Conservation (phyloP, 2,888 invertebrate genomes). For the Melieria picta region DNA sequence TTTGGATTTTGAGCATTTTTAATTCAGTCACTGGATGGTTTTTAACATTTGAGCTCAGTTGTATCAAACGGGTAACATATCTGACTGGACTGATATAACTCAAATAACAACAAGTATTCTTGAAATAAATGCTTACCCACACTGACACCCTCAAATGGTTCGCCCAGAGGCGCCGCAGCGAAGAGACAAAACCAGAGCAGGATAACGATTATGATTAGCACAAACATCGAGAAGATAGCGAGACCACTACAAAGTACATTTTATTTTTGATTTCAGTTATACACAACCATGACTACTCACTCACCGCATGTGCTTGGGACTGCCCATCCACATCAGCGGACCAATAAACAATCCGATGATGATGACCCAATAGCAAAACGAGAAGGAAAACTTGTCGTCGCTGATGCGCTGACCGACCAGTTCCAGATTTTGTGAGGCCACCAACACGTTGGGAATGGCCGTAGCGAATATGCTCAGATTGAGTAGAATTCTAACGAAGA, state of each 20-base stretch:
- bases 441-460: conserved; percentile 82
- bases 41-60: too few relatives aligned
- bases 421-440: conserved; percentile 83
- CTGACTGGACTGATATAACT: background rate
- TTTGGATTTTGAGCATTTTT: background rate
- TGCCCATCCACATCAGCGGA: conserved; percentile 88
- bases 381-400: conserved; percentile 72
- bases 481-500: conserved; percentile 75
- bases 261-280: background rate
- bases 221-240: conserved; percentile 73
- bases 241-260: conserved; percentile 49
- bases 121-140: conserved; percentile 37
- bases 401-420: conserved; percentile 79
- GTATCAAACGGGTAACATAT: too few relatives aligned
- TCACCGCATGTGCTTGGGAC: conserved; percentile 93
- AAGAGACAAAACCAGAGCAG: conserved; percentile 76
- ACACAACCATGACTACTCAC: conserved; percentile 10
- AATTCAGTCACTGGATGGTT: conserved; percentile 1
- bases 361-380: conserved; percentile 86
- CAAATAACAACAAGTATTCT: background rate
- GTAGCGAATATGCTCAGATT: conserved; percentile 82
- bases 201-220: conserved; percentile 73
- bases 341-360: conserved; percentile 78
- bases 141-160: conserved; percentile 61
- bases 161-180: conserved; percentile 57